These are phyloP conservation scores for Chymomyza caudatula DNA, from an alignment of 2,888 invertebrate species.

Conservation along the genomic window DNA sequence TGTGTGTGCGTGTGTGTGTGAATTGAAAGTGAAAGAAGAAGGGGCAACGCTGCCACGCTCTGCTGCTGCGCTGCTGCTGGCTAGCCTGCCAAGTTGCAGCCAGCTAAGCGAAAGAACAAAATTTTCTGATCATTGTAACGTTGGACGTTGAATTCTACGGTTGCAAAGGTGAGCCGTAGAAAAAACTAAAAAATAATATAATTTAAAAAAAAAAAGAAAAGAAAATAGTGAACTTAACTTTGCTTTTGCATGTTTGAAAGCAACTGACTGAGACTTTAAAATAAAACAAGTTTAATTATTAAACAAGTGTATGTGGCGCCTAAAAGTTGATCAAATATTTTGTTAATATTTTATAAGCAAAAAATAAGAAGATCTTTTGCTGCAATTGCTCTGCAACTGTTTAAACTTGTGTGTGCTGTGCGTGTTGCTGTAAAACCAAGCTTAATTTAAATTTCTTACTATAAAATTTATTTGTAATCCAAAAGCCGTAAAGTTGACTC, in stretches of 20 bases:
- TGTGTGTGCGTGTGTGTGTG: conserved; percentile 34
- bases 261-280: conserved; percentile 14
- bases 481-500: conserved; percentile 27
- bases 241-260: not conserved
- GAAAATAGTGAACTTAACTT: conserved; percentile 18
- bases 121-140: conserved; percentile 78
- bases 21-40: conserved; percentile 68
- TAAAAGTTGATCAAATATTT: conserved; percentile 11
- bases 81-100: conserved; percentile 50
- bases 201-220: conserved; percentile 14
- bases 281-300: conserved; percentile 17
- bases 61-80: conserved; percentile 15
- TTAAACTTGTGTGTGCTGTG: not conserved
- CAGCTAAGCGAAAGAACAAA: conserved; percentile 61
- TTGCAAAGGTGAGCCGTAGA: conserved; percentile 74
- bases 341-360: not conserved
- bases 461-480: not conserved
- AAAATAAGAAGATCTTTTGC: not conserved
- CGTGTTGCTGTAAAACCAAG: not conserved
- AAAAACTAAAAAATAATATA: conserved; percentile 23
- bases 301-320: conserved; percentile 21
- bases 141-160: conserved; percentile 79
- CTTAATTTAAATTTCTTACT: not conserved
- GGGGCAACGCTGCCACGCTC: conserved; percentile 32
- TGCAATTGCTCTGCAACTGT: not conserved